Base-by-base conservation (phyloP, 2,888 invertebrate genomes). In the Ctenicera cuprea region DNA sequence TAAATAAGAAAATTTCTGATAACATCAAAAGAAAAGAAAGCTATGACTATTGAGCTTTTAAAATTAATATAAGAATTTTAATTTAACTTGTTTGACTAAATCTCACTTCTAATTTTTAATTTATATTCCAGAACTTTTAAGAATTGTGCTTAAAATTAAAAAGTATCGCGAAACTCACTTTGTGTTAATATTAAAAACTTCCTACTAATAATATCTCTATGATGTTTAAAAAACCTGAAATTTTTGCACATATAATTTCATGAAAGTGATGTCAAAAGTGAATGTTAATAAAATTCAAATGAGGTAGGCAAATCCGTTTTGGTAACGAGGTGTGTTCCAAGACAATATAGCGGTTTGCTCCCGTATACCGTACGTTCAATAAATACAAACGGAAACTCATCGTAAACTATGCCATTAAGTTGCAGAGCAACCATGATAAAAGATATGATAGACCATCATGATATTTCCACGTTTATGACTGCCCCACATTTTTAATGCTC, bases 401-500 rank as follows among this genome's bases (percentile, higher is more conserved):
- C 57, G 37, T 57, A 57, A 57, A 57, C 30, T 33, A 37, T 16
- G 18, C 16, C 37, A 57, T 57, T 57, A 57, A 50, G 50, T 20
- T 50, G 50, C 57, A 57, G 33, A 8, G 37, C 20, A 5, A 26
- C 57, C 37, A 37, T 37, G 37, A 37, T 37, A 16, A 57, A 37
- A 30, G 33, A 30, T 37, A 57, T 57, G 33, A 57, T 57, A 12
- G 0, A 3, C 57, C 33, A 57, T 57, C 57, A 37, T 16, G 57
- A 57, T 57, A 57, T 33, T 16, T 57, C 57, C 57, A 57, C 30
- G 11, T 57, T 57, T 57, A 57, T 33, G 37, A 33, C 11, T 20
- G 57, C 57, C 57, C 57, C 30, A 57, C 33, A 57, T 57, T 33
- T 57, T 57, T 57, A 57, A 57, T n/a, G 57, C 2, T n/a, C 16